These are phyloP conservation scores for Scophthalmus maximus DNA, from an alignment of 2,113 vertebrate genomes.

Conservation along the genomic window DNA sequence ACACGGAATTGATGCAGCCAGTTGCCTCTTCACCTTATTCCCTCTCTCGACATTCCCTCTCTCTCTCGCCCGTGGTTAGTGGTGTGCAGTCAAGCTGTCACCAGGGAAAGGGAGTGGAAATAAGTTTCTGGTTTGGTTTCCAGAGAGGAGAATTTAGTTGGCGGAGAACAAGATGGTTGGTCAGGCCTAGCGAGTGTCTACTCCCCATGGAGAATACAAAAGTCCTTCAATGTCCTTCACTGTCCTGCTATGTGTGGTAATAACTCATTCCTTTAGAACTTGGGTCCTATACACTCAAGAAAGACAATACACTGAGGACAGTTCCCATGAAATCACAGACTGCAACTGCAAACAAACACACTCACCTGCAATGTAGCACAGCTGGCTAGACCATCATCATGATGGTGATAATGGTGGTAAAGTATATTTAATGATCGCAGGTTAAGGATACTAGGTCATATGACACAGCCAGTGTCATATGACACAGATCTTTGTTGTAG, in stretches of 20 bases:
- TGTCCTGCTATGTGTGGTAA: background rate
- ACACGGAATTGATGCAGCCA: background rate
- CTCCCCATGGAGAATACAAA: slow-evolving; percentile 12
- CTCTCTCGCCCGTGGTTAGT: slow-evolving; percentile 24
- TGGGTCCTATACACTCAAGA: background rate
- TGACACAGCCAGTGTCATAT: background rate
- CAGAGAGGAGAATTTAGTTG: slow-evolving; percentile 19
- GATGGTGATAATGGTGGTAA: no score
- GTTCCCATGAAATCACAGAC: background rate
- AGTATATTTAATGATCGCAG: no score
- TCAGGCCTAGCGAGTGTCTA: background rate
- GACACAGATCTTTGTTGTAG: no score
- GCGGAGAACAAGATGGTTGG: slow-evolving; percentile 15
- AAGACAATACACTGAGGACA: background rate
- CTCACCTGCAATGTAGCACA: background rate
- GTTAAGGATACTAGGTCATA: background rate
- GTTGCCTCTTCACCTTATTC: slow-evolving; percentile 20
- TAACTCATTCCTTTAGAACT: slow-evolving; percentile 22
- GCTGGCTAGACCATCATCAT: background rate
- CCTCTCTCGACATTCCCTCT: background rate
- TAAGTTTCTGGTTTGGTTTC: slow-evolving; percentile 40
- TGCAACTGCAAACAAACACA: slow-evolving; percentile 3
- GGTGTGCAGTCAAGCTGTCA: slow-evolving; percentile 52
- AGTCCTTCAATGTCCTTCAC: slow-evolving; percentile 9
- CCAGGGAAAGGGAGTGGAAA: slow-evolving; percentile 40